Base-by-base conservation (phyloP, 2,888 invertebrate genomes). In the Adineta ricciae region DNA sequence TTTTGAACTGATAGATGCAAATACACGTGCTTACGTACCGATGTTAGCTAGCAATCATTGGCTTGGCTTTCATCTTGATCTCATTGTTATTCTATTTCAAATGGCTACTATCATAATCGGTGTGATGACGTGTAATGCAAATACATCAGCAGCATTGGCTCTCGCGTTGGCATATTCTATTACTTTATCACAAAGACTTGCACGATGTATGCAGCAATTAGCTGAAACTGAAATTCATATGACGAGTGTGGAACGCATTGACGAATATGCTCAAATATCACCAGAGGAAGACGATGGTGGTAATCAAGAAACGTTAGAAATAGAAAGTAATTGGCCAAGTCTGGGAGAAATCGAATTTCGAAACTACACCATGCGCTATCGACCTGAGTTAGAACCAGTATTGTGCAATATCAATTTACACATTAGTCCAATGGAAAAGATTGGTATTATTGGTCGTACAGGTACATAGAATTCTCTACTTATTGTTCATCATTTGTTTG, bases 201-300 rank as follows among this genome's bases (percentile, higher is more conserved):
- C 95, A 89, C 97, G 96, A 95, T 95, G 95, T 46, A 95, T 96
- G 93, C 92, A 94, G 86, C 94, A 96, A 90, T 95, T 95, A 88
- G 95, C 95, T 0, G 95, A 95, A 89, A 89, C 92, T 49, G 92
- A 92, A 88, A 92, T 90, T 88, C 91, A 90, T 91, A 91, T 91
- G 91, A 90, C 91, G 27, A 90, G 86, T 7, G 96, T 97, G 0
- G 97, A 97, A 91, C 93, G 95, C 83, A 93, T 95, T 4, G 89
- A 94, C 41, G 94, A 95, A 89, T 95, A 94, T 90, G 93, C 94
- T 0, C 92, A 93, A 27, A 91, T 93, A 38, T 93, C 94, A 0
- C 92, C 93, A 72, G 95, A 95, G 90, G 93, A 93, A 38, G 87
- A 88, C 3, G 32, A n/a, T n/a, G n/a, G n/a, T n/a, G n/a, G n/a